phyloP scores from a whole-genome alignment of 2,888 invertebrate species.

The Erannis defoliaria region DNA sequence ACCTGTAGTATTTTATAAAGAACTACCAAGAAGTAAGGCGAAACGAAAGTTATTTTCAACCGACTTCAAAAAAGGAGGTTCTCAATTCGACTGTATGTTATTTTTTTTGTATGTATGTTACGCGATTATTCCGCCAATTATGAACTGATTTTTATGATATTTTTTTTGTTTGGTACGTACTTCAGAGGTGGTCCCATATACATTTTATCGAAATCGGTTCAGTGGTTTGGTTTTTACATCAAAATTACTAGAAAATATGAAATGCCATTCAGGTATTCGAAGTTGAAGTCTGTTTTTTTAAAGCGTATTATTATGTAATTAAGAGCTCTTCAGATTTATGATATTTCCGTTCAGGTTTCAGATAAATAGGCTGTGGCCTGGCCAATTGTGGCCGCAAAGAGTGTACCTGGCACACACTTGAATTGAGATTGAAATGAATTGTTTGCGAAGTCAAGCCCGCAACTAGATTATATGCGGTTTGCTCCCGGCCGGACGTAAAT shows the following conservation, averaged over 20 bases:
- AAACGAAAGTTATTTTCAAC: not conserved
- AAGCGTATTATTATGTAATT: not conserved
- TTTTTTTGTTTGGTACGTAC: too few species aligned
- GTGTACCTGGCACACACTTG: conserved; percentile 60
- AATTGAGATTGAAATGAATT: conserved; percentile 81
- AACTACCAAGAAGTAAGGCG: not conserved
- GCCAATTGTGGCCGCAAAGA: conserved; percentile 50
- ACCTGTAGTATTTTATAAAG: not conserved
- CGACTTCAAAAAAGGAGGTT: too few species aligned
- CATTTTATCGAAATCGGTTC: too few species aligned
- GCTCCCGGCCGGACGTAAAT: conserved; percentile 67
- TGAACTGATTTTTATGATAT: too few species aligned
- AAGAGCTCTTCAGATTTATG: not conserved
- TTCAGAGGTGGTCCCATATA: too few species aligned
- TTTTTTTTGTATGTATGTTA: too few species aligned
- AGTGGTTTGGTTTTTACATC: too few species aligned
- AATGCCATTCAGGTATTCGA: too few species aligned
- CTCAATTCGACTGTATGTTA: too few species aligned
- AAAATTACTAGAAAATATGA: too few species aligned
- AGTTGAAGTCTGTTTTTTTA: too few species aligned
- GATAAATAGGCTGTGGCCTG: conserved; percentile 33
- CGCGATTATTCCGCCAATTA: too few species aligned
- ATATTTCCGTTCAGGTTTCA: conserved; percentile 24
- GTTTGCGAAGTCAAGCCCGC: conserved; percentile 72
- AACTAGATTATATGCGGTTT: conserved; percentile 71